phyloP scores from a whole-genome alignment of 30 jellyfish, hydroid and myxozoan species.

The Pelagia noctiluca region DNA sequence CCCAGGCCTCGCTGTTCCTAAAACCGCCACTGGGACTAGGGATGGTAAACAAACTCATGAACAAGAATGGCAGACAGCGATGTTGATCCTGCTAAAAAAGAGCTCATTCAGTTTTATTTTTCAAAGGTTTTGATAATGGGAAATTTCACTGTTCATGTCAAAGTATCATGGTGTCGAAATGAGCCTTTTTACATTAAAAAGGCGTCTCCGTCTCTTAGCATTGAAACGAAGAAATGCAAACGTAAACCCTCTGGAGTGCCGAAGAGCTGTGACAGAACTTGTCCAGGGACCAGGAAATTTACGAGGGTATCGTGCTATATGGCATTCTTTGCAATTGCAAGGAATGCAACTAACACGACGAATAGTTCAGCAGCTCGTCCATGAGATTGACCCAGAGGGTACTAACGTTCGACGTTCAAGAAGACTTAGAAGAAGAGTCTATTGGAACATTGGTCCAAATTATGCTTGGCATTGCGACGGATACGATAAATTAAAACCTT shows the following conservation, averaged over 20 bases:
- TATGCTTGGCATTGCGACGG: constrained; percentile 55
- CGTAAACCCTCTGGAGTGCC: neutral
- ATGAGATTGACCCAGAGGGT: constrained; percentile 24
- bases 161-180: neutral
- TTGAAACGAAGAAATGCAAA: neutral
- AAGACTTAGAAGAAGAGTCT: constrained; percentile 31
- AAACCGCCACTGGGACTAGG: neutral
- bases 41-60: neutral
- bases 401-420: neutral
- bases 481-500: constrained; percentile 39
- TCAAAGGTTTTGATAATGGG: neutral
- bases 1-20: no score
- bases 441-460: constrained; percentile 54
- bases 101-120: no score
- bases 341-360: neutral
- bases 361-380: neutral
- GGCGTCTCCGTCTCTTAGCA: neutral
- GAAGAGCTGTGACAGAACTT: neutral
- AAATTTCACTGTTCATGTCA: neutral
- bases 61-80: neutral
- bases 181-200: neutral
- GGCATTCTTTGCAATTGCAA: neutral
- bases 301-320: neutral
- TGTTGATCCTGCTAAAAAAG: no score
- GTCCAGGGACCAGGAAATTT: neutral